Conservation (phyloP, 1,140 invertebrate genomes). For the Ostrea denselamellosa region DNA sequence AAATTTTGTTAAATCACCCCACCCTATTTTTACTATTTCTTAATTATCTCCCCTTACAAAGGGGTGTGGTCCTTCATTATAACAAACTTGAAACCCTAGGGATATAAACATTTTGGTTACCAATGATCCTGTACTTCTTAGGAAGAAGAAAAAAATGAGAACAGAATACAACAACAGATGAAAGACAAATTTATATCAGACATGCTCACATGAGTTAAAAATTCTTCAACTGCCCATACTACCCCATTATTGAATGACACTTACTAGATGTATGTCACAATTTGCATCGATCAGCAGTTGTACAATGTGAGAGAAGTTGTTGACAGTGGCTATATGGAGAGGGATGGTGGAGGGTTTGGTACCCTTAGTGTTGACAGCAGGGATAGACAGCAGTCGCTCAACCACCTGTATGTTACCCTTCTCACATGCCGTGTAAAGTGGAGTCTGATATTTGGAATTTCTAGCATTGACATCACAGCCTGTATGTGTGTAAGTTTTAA, state of each 20-base stretch:
- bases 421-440: constrained; percentile 74
- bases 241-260: background rate
- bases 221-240: background rate
- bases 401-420: constrained; percentile 70
- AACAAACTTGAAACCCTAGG: too few species aligned
- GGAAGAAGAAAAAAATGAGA: too few species aligned
- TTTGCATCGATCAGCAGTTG: constrained; percentile 69
- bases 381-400: constrained; percentile 62
- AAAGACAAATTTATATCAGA: too few species aligned
- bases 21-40: too few species aligned
- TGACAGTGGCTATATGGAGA: constrained; percentile 70
- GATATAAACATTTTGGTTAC: too few species aligned
- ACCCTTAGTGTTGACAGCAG: constrained; percentile 58
- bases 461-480: constrained; percentile 73
- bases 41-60: too few species aligned
- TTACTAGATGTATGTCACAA: constrained; percentile 75
- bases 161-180: too few species aligned
- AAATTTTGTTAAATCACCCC: too few species aligned
- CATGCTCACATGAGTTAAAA: too few species aligned
- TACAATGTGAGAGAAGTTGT: constrained; percentile 66
- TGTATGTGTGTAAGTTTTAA: constrained; percentile 43
- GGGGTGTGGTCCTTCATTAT: too few species aligned
- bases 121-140: too few species aligned
- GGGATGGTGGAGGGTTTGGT: constrained; percentile 62
- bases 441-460: constrained; percentile 66